Evolutionary conservation across 2,113 vertebrate genomes (phyloP).

Genomic region (Sinocyclocheilus anophthalmus): DNA sequence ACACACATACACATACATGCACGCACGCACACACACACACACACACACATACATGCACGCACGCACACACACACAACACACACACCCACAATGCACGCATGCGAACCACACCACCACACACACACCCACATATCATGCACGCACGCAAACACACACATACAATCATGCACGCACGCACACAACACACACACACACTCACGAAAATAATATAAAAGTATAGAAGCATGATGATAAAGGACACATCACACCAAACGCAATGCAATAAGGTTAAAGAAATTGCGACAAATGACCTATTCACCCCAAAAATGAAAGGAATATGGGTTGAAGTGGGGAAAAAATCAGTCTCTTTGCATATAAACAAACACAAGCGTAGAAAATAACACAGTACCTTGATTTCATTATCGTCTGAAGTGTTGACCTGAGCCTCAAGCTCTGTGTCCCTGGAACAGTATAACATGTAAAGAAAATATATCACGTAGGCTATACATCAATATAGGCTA

Average conservation of each 20-base stretch:
- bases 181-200: no score
- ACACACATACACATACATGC: no score
- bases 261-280: neutral
- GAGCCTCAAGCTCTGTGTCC: conserved; percentile 48
- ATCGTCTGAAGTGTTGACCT: conserved; percentile 7
- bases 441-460: conserved; percentile 36
- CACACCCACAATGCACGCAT: neutral
- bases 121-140: no score
- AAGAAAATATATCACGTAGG: neutral
- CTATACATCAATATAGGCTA: neutral
- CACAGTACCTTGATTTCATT: conserved; percentile 51
- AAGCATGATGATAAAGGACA: neutral
- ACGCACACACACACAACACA: neutral
- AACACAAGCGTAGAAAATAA: neutral
- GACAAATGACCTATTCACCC: neutral
- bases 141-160: no score
- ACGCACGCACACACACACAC: neutral
- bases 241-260: neutral
- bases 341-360: neutral
- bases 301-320: neutral
- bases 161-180: no score
- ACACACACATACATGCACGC: no score
- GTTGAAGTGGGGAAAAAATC: neutral
- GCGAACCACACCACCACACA: no score
- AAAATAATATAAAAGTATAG: no score